Evolutionary conservation across 2,113 vertebrate species (phyloP), one percentile per base, ranked within the genome.

Genomic region (Collichthys lucidus): DNA sequence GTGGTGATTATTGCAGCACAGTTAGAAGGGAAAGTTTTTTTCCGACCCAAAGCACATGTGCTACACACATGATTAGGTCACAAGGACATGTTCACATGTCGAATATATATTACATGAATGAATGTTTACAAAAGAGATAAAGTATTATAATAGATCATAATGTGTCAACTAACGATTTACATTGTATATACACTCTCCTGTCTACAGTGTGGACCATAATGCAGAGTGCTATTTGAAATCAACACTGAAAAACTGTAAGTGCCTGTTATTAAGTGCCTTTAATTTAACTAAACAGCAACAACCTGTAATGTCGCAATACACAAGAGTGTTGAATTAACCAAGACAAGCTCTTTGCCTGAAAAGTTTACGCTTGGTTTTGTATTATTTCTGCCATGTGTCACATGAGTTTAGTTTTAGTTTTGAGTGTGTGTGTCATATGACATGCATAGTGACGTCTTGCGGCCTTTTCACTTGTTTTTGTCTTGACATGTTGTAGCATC

Each of bases 181-280:
- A 24, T 69, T 57, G 12, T 22, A 57, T 24, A 11, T 75, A 7
- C 40, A 16, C 62, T 9, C 16, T 9, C 17, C 12, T 59, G 2
- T 31, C 22, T 61, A 26, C 82, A 88, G 86, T 11, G 55, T 79
- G 79, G 83, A 79, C 3, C 31, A 69, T n/a, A 79, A 69, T 49
- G 71, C 70, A 16, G 56, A 79, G 42, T 84, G 86, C 56, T 78
- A 49, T 50, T 35, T 88, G 60, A 88, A 63, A 69, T 82, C 86
- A 64, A 67, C 26, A 14, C 50, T 88, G 20, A 85, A 79, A 75
- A 82, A 79, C 11, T 82, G 82, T 85, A 72, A 85, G 86, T 85
- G n/a, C 1, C 7, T 8, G 35, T 35, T 35, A 35, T 8, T 35
- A 35, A 35, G 35, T 35, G 35, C 35, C 35, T 52, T n/a, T 5